Base-by-base conservation (phyloP, 2,113 vertebrate genomes). In the Gyps fulvus region DNA sequence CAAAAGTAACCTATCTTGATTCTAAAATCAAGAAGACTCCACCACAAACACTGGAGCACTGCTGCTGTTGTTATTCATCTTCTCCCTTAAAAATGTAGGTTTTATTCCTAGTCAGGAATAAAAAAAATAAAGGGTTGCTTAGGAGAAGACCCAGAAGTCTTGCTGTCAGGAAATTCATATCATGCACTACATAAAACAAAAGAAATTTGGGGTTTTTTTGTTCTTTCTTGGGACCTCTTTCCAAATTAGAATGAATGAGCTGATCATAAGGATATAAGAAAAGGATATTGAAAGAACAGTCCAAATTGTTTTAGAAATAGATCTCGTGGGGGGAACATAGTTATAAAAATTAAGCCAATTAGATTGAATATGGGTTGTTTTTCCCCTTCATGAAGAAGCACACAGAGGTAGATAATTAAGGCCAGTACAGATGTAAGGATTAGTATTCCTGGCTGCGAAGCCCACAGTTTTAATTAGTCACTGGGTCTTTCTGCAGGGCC, bases 401-500 rank as follows among this genome's bases (percentile, higher is more conserved):
- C 27, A 10, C 42, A 7, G 27, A 73, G 67, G 83, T 15, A 59
- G 32, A 32, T 95, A 82, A 95, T 95, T 87, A 94, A 93, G 90
- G 67, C 78, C 54, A 32, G 40, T 10, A 57, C 40, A 78, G 93
- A 86, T 79, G 81, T 22, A 61, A n/a, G 87, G 89, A 94, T 97
- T 86, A 94, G 93, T n/a, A 93, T 95, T 97, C 95, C 95, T 42
- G 80, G 25, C 76, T 83, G 47, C 7, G 54, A 77, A 85, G 62
- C 79, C 40, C 12, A 4, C 20, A 26, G 65, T 55, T 91, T 83
- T 98, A 96, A 97, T 96, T 93, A 97, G 72, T 92, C 45, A 72
- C 74, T 13, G 85, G 65, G 36, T 72, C 50, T 52, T 95, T 94
- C 89, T 90, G 74, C 95, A 82, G 94, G 74, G 91, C 91, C n/a